These are phyloP conservation scores for Lucifuga dentata DNA, from an alignment of 2,113 vertebrate species.

Conservation along the genomic window DNA sequence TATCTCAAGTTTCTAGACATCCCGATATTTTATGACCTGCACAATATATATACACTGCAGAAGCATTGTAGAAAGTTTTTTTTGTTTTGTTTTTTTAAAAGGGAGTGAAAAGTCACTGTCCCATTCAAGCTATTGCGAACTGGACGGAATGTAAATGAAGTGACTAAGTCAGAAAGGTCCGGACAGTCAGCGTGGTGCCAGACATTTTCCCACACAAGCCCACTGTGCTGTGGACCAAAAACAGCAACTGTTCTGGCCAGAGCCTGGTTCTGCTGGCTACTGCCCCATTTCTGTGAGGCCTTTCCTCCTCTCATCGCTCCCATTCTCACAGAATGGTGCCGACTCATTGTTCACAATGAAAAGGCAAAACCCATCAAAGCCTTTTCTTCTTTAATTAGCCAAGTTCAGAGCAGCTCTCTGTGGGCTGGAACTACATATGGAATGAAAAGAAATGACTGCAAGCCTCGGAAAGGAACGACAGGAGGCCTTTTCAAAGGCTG, in stretches of 20 bases:
- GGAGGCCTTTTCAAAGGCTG: conserved; percentile 55
- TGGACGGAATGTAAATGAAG: conserved; percentile 45
- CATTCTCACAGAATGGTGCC: conserved; percentile 40
- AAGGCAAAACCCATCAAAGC: conserved; percentile 59
- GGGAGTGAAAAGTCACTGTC: conserved; percentile 28
- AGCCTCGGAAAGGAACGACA: conserved; percentile 45
- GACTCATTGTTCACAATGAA: conserved; percentile 62
- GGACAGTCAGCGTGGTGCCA: conserved; percentile 34
- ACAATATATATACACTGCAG: background rate
- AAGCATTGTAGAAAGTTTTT: no score
- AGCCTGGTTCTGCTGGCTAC: conserved; percentile 53
- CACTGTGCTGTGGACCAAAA: conserved; percentile 48
- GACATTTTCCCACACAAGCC: conserved; percentile 57
- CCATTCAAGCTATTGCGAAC: no score
- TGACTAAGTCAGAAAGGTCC: conserved; percentile 14
- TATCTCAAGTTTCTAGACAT: background rate
- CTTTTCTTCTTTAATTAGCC: conserved; percentile 76
- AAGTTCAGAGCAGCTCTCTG: conserved; percentile 68
- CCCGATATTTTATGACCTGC: background rate
- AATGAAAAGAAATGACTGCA: conserved; percentile 50
- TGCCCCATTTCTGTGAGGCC: conserved; percentile 15
- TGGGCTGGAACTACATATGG: conserved; percentile 68
- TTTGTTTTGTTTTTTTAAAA: no score
- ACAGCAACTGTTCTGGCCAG: conserved; percentile 53
- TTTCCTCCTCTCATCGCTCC: background rate